Evolutionary conservation across 35 echinoderm and acorn worm species (phyloP).

Genomic region (Eucidaris tribuloides): DNA sequence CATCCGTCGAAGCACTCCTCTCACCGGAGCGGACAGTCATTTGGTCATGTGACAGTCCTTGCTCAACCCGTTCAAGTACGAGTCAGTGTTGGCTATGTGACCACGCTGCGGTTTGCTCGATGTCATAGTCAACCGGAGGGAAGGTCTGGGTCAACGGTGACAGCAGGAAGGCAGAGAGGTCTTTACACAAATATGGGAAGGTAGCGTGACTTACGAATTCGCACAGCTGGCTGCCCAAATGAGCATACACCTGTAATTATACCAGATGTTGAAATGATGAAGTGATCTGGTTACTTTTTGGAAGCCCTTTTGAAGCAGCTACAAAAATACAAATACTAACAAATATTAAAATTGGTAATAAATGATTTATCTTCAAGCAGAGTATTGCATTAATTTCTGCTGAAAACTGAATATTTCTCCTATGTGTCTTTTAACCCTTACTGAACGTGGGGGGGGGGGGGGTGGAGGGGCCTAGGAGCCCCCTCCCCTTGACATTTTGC

Average conservation of each 20-base stretch:
- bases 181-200: conserved; percentile 78
- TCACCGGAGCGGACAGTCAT: conserved; percentile 58
- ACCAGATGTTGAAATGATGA: background rate
- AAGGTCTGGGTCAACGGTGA: conserved; percentile 81
- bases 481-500: too few species aligned
- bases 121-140: conserved; percentile 61
- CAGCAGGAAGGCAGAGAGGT: conserved; percentile 77
- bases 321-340: too few species aligned
- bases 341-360: too few species aligned
- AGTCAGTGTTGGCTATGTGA: conserved; percentile 38
- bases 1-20: conserved; percentile 86
- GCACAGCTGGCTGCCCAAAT: background rate
- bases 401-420: too few species aligned
- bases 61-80: conserved; percentile 49
- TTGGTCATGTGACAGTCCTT: conserved; percentile 65
- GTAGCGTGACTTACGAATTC: conserved; percentile 46
- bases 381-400: too few species aligned
- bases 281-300: too few species aligned
- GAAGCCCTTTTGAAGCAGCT: too few species aligned
- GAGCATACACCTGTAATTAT: background rate
- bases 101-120: conserved; percentile 66
- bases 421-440: too few species aligned
- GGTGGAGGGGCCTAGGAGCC: too few species aligned
- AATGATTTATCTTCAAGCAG: too few species aligned
- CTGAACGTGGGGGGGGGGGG: too few species aligned